A percentile compares a stretch with the other conserved stretches of the same genome.
These are phyloP conservation scores for Ormyrus nitidulus DNA, from an alignment of 2,888 invertebrate species.

Conservation along the genomic window DNA sequence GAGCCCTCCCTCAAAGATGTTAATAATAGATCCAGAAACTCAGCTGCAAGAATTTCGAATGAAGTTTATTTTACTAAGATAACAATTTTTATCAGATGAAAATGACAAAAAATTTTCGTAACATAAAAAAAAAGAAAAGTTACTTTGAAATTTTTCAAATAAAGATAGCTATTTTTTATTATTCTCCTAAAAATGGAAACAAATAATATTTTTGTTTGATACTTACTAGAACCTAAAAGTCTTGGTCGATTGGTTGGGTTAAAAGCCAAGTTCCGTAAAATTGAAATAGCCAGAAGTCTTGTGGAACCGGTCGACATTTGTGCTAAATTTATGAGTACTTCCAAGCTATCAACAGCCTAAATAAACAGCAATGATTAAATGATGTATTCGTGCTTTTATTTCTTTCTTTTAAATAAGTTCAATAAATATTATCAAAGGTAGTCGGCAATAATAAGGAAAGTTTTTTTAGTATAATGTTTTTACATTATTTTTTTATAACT, in stretches of 20 bases:
- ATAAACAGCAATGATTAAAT: conserved; percentile 1
- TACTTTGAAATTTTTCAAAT: no score
- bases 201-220: neutral
- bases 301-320: conserved; percentile 65
- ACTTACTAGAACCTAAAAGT: conserved; percentile 76
- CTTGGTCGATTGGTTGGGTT: conserved; percentile 77
- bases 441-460: no score
- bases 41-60: conserved; percentile 68
- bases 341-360: conserved; percentile 70
- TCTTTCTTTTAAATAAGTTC: no score
- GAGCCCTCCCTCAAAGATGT: conserved; percentile 75
- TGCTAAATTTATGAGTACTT: conserved; percentile 71
- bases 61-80: no score
- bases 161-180: neutral
- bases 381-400: no score
- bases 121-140: no score
- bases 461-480: no score
- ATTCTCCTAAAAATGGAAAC: neutral
- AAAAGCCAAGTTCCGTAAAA: conserved; percentile 79
- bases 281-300: conserved; percentile 75
- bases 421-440: no score
- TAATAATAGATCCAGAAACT: conserved; percentile 76
- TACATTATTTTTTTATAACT: no score
- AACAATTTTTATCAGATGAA: no score
- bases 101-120: no score